These are phyloP conservation scores for Myxocyprinus asiaticus DNA, from an alignment of 2,113 vertebrate species.

Conservation along the genomic window DNA sequence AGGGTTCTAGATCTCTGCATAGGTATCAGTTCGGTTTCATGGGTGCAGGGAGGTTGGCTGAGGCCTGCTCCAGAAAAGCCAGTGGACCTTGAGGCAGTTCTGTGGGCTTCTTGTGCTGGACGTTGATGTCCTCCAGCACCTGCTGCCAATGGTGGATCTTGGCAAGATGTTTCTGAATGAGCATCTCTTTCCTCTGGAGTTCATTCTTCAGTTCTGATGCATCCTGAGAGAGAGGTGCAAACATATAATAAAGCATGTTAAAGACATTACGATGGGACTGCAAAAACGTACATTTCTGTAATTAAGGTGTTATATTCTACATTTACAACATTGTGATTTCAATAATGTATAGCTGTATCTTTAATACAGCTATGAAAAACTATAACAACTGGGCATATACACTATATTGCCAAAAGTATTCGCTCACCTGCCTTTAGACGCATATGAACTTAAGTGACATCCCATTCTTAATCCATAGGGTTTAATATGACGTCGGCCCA, in stretches of 20 bases:
- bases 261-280: neutral
- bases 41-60: constrained; percentile 77
- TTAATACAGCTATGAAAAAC: no score
- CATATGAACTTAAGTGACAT: no score
- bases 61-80: constrained; percentile 82
- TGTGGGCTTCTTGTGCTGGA: constrained; percentile 88
- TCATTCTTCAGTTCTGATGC: constrained; percentile 69
- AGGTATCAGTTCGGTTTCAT: no score
- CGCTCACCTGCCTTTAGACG: no score
- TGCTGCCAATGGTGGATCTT: constrained; percentile 96
- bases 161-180: constrained; percentile 93
- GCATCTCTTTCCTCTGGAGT: constrained; percentile 82
- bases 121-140: constrained; percentile 89
- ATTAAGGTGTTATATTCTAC: no score
- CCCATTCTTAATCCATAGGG: no score
- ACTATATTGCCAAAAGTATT: no score
- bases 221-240: constrained; percentile 44
- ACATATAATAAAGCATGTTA: neutral
- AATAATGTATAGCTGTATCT: no score
- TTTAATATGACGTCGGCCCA: no score
- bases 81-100: constrained; percentile 90
- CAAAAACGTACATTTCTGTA: neutral
- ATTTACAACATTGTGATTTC: no score
- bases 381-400: no score
- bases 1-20: no score